A percentile compares a stretch with the other conserved stretches of the same genome.
phyloP scores from a whole-genome alignment of 1,140 invertebrate genomes.

The Drosophila ficusphila region DNA sequence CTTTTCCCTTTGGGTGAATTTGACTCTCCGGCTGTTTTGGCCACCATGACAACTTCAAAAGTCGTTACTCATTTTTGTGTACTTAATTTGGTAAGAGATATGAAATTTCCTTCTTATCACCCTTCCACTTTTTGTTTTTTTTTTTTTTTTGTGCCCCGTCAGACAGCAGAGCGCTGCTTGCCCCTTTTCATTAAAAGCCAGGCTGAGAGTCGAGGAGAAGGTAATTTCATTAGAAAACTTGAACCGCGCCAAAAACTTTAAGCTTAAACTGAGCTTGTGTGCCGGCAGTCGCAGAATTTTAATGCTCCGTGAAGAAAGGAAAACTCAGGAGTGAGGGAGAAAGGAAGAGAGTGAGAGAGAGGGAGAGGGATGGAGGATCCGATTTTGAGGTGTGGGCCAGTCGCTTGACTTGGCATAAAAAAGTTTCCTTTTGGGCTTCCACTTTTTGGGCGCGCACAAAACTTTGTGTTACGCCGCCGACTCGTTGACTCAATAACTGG shows the following conservation, averaged over 20 bases:
- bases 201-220: conserved; percentile 60
- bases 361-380: too few relatives aligned
- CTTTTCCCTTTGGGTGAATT: conserved; percentile 29
- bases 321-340: conserved; percentile 2
- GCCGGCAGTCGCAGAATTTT: conserved; percentile 72
- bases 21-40: conserved; percentile 30
- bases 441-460: conserved; percentile 57
- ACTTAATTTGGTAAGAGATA: conserved; percentile 80
- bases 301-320: conserved; percentile 73
- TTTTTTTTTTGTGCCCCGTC: not conserved
- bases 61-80: conserved; percentile 83
- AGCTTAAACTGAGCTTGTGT: conserved; percentile 60
- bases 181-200: conserved; percentile 71
- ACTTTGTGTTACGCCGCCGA: conserved; percentile 74
- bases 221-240: conserved; percentile 84
- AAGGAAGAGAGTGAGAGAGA: too few relatives aligned
- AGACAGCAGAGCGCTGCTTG: conserved; percentile 43
- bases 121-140: conserved; percentile 7
- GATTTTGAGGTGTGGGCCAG: conserved; percentile 22
- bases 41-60: conserved; percentile 77
- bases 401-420: conserved; percentile 68
- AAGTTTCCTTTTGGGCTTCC: conserved; percentile 67
- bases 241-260: conserved; percentile 83
- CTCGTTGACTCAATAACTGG: conserved; percentile 79
- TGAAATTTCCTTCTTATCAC: conserved; percentile 70